A percentile compares a stretch with the other conserved stretches of the same genome.
Conservation (phyloP, 2,797 vertebrate species). For the Molothrus aeneus region DNA sequence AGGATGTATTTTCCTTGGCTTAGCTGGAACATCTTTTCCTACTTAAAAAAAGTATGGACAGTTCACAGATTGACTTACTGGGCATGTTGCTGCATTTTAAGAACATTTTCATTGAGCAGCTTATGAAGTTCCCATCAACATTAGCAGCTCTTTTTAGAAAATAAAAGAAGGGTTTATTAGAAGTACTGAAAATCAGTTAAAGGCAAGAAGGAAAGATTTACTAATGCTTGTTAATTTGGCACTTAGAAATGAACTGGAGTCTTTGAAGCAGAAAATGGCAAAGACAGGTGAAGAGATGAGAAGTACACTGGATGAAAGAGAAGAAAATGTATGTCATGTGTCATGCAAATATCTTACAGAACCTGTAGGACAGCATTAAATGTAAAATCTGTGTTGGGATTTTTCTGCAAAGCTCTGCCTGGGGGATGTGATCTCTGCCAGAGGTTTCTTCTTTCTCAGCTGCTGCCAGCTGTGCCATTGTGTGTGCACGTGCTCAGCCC, state of each 20-base stretch:
- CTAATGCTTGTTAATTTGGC: neutral
- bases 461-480: neutral
- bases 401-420: neutral
- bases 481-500: neutral
- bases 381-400: neutral
- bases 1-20: neutral
- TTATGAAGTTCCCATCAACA: neutral
- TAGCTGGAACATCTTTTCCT: neutral
- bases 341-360: neutral
- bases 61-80: neutral
- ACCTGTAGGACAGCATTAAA: neutral
- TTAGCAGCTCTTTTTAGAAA: neutral
- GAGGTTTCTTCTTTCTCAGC: too few relatives aligned
- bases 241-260: constrained; percentile 82
- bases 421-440: neutral
- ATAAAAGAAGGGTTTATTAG: neutral
- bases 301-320: constrained; percentile 79
- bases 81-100: neutral
- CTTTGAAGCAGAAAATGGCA: constrained; percentile 76
- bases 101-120: neutral
- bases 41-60: neutral
- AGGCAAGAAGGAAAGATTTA: neutral
- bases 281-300: constrained; percentile 78
- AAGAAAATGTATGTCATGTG: constrained; percentile 80
- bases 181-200: neutral